Conservation (phyloP, 2,797 vertebrate genomes). For the Odontamblyopus rebecca region DNA sequence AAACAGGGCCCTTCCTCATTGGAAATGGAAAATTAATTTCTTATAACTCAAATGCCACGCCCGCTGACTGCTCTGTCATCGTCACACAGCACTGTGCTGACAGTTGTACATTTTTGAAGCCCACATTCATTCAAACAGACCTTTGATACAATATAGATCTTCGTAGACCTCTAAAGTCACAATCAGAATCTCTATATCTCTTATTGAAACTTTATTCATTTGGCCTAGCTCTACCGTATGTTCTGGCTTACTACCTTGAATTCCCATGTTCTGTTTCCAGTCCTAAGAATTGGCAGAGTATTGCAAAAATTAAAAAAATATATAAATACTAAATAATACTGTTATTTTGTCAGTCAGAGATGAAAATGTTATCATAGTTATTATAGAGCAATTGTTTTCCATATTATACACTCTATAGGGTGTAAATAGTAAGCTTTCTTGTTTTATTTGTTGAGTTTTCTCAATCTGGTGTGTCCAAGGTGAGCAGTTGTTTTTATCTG, state of each 20-base stretch:
- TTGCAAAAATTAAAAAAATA: too few relatives aligned
- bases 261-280: background rate
- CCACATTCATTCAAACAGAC: slow-evolving; percentile 15
- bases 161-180: background rate
- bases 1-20: slow-evolving; percentile 40
- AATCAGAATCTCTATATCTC: background rate
- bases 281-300: too few relatives aligned
- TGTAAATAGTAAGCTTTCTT: background rate
- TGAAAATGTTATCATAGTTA: background rate
- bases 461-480: background rate
- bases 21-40: slow-evolving; percentile 47
- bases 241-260: too few relatives aligned
- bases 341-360: background rate
- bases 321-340: too few relatives aligned
- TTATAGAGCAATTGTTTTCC: background rate
- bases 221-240: background rate
- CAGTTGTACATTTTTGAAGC: slow-evolving; percentile 31
- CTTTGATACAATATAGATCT: slow-evolving; percentile 5
- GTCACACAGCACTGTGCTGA: slow-evolving; percentile 12
- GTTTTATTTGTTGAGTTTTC: background rate
- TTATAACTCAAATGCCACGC: slow-evolving; percentile 34
- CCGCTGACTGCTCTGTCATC: slow-evolving; percentile 32
- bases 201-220: background rate
- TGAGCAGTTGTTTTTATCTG: slow-evolving; percentile 20
- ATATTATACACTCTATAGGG: background rate